Evolutionary conservation across 2,113 vertebrate species (phyloP).

Genomic region (Ameiurus melas): DNA sequence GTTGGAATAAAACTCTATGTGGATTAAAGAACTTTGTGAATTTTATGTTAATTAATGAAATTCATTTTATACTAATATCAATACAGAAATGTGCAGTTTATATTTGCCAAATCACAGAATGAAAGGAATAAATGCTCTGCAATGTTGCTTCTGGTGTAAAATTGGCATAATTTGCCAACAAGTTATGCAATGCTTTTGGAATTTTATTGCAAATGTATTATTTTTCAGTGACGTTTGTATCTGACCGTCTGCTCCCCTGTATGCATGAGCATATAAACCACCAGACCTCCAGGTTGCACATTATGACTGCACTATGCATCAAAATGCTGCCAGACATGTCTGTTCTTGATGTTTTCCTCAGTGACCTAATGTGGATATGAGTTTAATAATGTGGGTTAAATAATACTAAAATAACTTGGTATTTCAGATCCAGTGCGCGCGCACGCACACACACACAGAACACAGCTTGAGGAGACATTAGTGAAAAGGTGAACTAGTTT

Average conservation of each 20-base stretch:
- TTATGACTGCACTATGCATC: background rate
- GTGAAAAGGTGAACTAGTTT: background rate
- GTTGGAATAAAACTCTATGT: background rate
- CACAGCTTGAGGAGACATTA: background rate
- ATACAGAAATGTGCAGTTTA: background rate
- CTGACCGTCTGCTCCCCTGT: background rate
- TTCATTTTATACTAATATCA: background rate
- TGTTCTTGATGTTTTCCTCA: background rate
- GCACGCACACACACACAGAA: background rate
- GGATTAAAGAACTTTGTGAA: background rate
- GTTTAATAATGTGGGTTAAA: background rate
- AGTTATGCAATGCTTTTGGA: background rate
- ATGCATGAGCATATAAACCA: background rate
- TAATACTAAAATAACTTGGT: background rate
- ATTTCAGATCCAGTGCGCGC: background rate
- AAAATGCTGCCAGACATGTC: background rate
- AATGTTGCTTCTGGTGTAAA: background rate
- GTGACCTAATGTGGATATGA: background rate
- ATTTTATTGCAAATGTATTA: background rate
- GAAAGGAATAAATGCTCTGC: background rate
- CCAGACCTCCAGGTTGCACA: background rate
- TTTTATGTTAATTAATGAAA: background rate
- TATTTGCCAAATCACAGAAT: background rate
- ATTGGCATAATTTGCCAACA: background rate
- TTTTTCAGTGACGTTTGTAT: background rate